A percentile compares a stretch with the other conserved stretches of the same genome.
These are phyloP conservation scores for Perithous albicinctus DNA, from an alignment of 2,888 invertebrate genomes.

Conservation along the genomic window DNA sequence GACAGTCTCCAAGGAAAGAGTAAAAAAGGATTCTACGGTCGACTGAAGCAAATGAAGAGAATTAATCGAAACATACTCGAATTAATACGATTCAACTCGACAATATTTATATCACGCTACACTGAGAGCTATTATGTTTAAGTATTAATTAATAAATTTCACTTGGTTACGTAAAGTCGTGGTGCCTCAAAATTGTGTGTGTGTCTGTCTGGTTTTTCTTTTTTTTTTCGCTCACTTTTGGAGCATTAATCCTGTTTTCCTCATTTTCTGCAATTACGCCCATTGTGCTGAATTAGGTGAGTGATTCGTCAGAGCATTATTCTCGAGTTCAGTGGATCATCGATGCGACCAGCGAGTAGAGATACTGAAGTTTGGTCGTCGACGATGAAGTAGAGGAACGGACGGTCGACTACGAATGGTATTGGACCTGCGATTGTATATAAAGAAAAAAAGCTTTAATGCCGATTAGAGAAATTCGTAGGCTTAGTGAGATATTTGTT, in stretches of 20 bases:
- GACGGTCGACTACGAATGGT: constrained; percentile 92
- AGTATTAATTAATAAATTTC: constrained; percentile 80
- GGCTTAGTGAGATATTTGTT: not conserved
- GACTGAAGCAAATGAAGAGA: constrained; percentile 52
- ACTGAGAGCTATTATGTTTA: constrained; percentile 78
- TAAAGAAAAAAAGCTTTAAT: not conserved
- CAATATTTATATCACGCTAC: constrained; percentile 62
- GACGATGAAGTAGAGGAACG: constrained; percentile 94
- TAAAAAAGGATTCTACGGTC: not conserved
- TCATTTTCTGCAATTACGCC: not conserved
- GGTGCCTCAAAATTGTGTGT: constrained; percentile 16
- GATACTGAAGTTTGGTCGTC: constrained; percentile 92
- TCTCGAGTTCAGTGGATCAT: constrained; percentile 93
- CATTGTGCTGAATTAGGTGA: not conserved
- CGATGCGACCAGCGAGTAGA: constrained; percentile 93
- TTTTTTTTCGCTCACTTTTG: constrained; percentile 21
- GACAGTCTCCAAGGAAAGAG: constrained; percentile 5
- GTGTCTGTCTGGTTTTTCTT: too few species aligned
- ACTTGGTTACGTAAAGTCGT: constrained; percentile 73
- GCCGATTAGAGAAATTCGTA: not conserved
- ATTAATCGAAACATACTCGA: constrained; percentile 20
- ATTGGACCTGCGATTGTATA: constrained; percentile 86
- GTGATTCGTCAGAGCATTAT: constrained; percentile 88
- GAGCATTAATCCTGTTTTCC: constrained; percentile 8
- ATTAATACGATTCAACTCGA: constrained; percentile 27